phyloP scores from a whole-genome alignment of 2,888 invertebrate genomes.

The Drosophila basisetae region DNA sequence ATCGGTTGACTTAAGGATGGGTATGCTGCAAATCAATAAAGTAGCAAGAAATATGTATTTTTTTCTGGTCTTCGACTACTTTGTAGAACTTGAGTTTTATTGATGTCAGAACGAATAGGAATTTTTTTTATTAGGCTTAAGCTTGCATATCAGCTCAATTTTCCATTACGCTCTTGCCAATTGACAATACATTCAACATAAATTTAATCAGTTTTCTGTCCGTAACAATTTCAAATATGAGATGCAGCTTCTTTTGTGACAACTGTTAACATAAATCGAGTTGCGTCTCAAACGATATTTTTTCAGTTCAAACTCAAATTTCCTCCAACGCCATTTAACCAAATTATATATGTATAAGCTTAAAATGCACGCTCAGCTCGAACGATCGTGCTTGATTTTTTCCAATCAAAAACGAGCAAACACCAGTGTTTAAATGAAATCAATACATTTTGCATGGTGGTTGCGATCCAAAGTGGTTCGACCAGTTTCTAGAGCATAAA shows the following conservation, averaged over 20 bases:
- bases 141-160: not conserved
- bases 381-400: not conserved
- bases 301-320: not conserved
- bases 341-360: not conserved
- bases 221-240: not conserved
- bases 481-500: conserved; percentile 51
- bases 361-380: not conserved
- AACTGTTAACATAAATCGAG: not conserved
- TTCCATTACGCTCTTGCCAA: not conserved
- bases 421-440: conserved; percentile 38
- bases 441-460: conserved; percentile 38
- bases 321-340: not conserved
- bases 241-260: not conserved
- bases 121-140: not conserved
- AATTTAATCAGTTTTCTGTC: not conserved
- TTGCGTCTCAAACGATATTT: not conserved
- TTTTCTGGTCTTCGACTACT: not conserved
- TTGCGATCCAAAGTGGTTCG: conserved; percentile 44
- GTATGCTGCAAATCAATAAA: not conserved
- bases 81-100: not conserved
- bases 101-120: not conserved
- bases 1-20: not conserved
- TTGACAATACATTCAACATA: not conserved
- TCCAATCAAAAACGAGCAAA: conserved; percentile 19
- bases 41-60: not conserved